A percentile compares a stretch with the other conserved stretches of the same genome.
These are phyloP conservation scores for Bombyx huttoni DNA, from an alignment of 2,888 invertebrate species.

Conservation along the genomic window DNA sequence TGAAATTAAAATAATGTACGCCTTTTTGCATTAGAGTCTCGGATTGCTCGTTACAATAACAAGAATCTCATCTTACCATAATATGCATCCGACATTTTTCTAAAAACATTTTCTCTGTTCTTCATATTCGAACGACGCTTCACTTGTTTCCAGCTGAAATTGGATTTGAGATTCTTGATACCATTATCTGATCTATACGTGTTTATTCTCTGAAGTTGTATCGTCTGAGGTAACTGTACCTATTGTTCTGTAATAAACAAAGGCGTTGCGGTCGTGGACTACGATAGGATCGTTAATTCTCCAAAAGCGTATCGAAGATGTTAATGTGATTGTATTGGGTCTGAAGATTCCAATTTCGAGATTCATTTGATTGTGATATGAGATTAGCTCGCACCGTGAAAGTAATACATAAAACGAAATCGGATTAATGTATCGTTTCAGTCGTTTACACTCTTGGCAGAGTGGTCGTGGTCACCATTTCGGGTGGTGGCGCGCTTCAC, in stretches of 20 bases:
- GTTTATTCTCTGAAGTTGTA: constrained; percentile 4
- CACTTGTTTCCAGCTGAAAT: constrained; percentile 16
- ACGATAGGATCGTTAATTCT: constrained; percentile 3
- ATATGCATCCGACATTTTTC: constrained; percentile 11
- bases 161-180: constrained; percentile 11
- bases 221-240: constrained; percentile 2
- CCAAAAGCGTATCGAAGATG: background rate
- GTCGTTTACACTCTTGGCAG: too few relatives aligned
- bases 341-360: background rate
- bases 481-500: too few relatives aligned
- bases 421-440: too few relatives aligned
- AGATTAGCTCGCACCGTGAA: background rate
- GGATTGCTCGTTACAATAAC: background rate
- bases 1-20: too few relatives aligned
- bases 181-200: constrained; percentile 4
- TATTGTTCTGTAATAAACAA: constrained; percentile 2
- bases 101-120: constrained; percentile 19
- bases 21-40: too few relatives aligned
- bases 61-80: constrained; percentile 4
- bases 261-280: constrained; percentile 1
- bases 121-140: constrained; percentile 18
- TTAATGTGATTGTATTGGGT: background rate
- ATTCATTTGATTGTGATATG: background rate
- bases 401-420: background rate
- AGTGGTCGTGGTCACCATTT: too few relatives aligned